Evolutionary conservation across 2,888 invertebrate genomes (phyloP), one percentile per base, ranked within the genome.

Genomic region (Acleris sparsana): DNA sequence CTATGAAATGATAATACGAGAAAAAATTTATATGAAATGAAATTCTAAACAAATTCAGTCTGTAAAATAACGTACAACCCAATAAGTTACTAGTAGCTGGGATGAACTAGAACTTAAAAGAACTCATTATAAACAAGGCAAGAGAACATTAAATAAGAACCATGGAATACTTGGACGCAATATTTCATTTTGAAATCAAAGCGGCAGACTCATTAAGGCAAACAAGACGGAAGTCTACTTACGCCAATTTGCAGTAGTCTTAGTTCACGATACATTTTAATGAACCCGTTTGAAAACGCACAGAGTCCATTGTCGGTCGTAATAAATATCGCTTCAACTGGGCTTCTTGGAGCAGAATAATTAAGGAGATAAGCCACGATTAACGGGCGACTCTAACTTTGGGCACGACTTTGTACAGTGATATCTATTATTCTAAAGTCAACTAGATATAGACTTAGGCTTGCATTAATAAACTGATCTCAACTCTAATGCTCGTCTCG

Each of bases 251-350:
- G 66, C 61, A 66, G 46, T 66, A 61, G 61, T 61, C 65, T 66
- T 56, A 66, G 66, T 62, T 66, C 58, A 55, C 49, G 29, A 75
- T 73, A 73, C 73, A 75, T 74, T 75, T 73, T 75, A 75, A 78
- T 76, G 75, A 76, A 82, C 80, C 78, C 75, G 79, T 77, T 80
- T 72, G 69, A 72, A 76, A 76, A 76, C 71, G 71, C 71, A 75
- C 73, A 75, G 75, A 72, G 69, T 71, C 72, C 72, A 75, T 77
- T 79, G 76, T 77, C 75, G 65, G 64, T 29, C 68, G 70, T 69
- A 73, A 75, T 78, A 79, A 76, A 75, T 75, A 75, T 65, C 69
- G 65, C 70, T 75, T 76, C 74, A 71, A 71, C 67, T 63, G 66
- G 69, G 61, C 58, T 71, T 69, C 68, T 71, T 71, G 71, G 69